These are phyloP conservation scores for Diplodus sargus DNA, from an alignment of 2,797 vertebrate genomes.

Conservation along the genomic window DNA sequence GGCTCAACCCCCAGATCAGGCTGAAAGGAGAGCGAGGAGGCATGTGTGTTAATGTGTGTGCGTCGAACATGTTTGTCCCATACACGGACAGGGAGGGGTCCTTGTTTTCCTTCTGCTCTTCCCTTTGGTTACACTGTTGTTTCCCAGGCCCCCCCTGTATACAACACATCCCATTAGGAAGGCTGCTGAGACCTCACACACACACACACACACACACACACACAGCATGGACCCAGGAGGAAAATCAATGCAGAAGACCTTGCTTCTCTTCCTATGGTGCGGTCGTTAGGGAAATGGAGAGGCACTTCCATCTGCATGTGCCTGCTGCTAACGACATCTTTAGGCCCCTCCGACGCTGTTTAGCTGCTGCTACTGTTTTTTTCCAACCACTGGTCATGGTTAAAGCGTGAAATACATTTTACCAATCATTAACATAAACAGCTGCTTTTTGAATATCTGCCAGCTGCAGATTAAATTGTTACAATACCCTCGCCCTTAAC, in stretches of 20 bases:
- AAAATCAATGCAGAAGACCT: constrained; percentile 83
- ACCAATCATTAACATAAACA: constrained; percentile 46
- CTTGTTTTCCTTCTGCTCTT: constrained; percentile 81
- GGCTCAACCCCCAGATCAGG: constrained; percentile 48
- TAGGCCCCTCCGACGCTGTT: constrained; percentile 38
- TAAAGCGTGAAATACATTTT: constrained; percentile 14
- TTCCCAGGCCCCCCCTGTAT: constrained; percentile 70
- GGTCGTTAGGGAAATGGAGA: constrained; percentile 83
- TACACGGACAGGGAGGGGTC: constrained; percentile 79
- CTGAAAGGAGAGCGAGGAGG: constrained; percentile 48
- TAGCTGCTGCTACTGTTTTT: constrained; percentile 43
- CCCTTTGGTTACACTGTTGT: constrained; percentile 83
- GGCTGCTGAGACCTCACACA: constrained; percentile 55
- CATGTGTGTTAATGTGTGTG: constrained; percentile 59
- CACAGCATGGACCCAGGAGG: constrained; percentile 63
- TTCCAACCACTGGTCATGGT: constrained; percentile 16
- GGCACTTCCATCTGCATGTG: constrained; percentile 72
- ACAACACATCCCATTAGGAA: constrained; percentile 79
- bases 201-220: constrained; percentile 30
- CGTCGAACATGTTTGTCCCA: constrained; percentile 73
- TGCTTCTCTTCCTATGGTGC: constrained; percentile 80
- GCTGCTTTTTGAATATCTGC: constrained; percentile 43
- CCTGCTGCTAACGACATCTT: constrained; percentile 74
- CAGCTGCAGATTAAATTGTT: constrained; percentile 36
- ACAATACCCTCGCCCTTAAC: constrained; percentile 11